Base-by-base conservation (phyloP, 1,140 invertebrate species). In the Eulimnadia texana region DNA sequence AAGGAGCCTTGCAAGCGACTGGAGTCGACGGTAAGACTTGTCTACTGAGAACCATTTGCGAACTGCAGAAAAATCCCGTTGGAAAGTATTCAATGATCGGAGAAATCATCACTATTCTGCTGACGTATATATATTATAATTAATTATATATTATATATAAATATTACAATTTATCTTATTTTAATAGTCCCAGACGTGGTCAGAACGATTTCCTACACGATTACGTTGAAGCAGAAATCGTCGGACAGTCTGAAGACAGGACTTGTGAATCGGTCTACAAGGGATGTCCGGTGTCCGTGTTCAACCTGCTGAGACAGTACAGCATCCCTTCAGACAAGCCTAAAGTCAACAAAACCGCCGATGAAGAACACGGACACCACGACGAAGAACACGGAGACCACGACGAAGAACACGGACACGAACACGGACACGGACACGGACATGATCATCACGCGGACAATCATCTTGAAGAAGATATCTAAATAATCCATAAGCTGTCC, bases 1-100 rank as follows among this genome's bases (percentile, higher is more conserved):
- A 63, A 49, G 50, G 27, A 11, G 51, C 50, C 9, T 63, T 63
- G 22, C 52, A 54, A 50, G 20, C 57, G 16, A 63, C 56, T 23
- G 62, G 62, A 42, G 50, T 63, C 42, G 62, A 63, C 51, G 62
- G 62, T 49, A 63, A 52, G 28, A 47, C 62, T 6, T 63, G 62
- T 59, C 28, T 63, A 16, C 56, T 63, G 19, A 33, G 62, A 11
- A 63, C 62, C 3, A 63, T 63, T 22, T 63, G 62, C 24, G 62
- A 63, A 25, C 52, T 63, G 47, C 62, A 63, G 51, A 28, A 24
- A 24, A 63, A 63, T 28, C 62, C 62, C 1, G 58, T 63, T 51
- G 62, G 62, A 9, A 57, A 63, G 28, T 58, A 59, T 50, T 59
- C 55, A 3, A 58, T 63, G 20, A 42, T 63, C 9, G 62, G 62